Conservation (phyloP, 2,113 vertebrate species). For the Dasypus novemcinctus region DNA sequence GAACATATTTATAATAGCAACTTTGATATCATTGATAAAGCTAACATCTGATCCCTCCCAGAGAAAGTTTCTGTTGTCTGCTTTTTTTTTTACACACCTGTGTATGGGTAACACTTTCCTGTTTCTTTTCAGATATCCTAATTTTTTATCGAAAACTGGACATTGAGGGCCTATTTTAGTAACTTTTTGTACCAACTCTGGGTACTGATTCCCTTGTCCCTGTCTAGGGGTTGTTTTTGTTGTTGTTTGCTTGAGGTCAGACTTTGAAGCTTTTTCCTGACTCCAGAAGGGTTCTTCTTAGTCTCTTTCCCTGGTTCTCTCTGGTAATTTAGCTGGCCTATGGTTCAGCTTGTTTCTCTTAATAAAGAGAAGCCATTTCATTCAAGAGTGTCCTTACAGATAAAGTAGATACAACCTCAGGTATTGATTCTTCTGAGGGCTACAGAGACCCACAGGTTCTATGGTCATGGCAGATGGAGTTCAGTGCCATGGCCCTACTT, state of each 20-base stretch:
- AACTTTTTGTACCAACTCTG: not conserved
- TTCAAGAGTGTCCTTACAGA: not conserved
- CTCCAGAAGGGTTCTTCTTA: not conserved
- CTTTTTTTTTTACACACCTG: not conserved
- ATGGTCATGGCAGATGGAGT: no score
- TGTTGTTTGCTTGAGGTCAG: not conserved
- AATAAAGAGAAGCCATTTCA: not conserved
- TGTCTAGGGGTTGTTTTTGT: not conserved
- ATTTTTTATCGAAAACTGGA: not conserved
- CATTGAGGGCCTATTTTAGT: not conserved
- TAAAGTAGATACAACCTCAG: no score
- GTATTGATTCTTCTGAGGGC: no score
- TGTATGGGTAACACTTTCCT: not conserved
- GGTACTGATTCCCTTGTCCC: not conserved
- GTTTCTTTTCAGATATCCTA: not conserved
- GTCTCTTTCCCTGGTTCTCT: not conserved
- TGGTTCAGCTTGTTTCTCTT: not conserved
- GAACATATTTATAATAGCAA: not conserved
- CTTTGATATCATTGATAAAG: not conserved
- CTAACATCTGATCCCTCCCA: not conserved
- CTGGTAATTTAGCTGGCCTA: not conserved
- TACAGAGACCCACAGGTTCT: no score
- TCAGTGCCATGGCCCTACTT: no score
- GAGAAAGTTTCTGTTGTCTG: not conserved
- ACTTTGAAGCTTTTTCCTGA: not conserved